Evolutionary conservation across 2,797 vertebrate genomes (phyloP).

Genomic region (Muscicapa striata): DNA sequence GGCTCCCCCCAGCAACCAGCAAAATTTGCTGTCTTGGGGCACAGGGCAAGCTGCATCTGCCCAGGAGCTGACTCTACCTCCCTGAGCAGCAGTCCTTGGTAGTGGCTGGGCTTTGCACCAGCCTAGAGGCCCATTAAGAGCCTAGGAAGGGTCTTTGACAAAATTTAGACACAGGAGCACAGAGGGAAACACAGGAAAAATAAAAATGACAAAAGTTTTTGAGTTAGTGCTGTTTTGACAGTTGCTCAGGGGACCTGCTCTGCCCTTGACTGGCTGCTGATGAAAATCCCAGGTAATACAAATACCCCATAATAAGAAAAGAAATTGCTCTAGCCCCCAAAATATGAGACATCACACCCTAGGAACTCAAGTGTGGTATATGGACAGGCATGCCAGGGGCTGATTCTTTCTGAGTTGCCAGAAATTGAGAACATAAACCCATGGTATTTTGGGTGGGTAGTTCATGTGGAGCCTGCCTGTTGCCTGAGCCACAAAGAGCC

Average conservation of each 20-base stretch:
- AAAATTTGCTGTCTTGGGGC: background rate
- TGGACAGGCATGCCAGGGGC: background rate
- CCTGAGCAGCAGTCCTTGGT: background rate
- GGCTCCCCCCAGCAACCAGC: accelerated
- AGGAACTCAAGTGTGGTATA: background rate
- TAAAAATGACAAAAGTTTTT: background rate
- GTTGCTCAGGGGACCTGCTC: background rate
- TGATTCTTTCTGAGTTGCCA: background rate
- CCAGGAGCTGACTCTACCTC: background rate
- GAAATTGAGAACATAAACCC: background rate
- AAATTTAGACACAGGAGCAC: background rate
- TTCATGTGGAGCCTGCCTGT: background rate
- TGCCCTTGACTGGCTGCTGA: background rate
- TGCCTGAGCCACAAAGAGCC: background rate
- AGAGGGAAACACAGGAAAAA: background rate
- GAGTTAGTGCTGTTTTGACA: background rate
- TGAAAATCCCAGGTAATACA: conserved; percentile 1
- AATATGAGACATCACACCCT: background rate
- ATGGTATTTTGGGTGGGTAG: background rate
- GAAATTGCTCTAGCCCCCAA: background rate
- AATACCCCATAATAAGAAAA: background rate
- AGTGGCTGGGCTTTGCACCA: background rate
- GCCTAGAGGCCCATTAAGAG: background rate
- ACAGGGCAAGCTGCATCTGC: background rate
- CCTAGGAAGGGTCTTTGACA: background rate